Evolutionary conservation across 2,888 invertebrate species (phyloP).

Genomic region (Adela reaumurella): DNA sequence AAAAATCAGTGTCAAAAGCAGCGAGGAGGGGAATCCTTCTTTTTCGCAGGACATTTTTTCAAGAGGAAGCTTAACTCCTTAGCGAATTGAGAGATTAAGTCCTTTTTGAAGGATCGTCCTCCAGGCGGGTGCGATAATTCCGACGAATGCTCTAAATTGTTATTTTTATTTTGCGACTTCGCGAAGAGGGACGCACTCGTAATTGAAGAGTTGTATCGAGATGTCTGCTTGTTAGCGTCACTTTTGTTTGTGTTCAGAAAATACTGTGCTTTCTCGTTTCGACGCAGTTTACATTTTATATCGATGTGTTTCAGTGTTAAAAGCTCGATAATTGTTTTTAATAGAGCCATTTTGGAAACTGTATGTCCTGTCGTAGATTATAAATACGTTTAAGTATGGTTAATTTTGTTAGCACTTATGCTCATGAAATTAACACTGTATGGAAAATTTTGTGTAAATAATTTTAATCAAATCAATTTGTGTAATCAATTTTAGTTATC

Average conservation of each 20-base stretch:
- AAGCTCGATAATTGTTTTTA: too few species aligned
- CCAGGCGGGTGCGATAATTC: slow-evolving; percentile 50
- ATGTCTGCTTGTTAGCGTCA: neutral
- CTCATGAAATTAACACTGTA: too few species aligned
- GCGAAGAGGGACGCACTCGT: neutral
- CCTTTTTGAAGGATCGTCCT: slow-evolving; percentile 58
- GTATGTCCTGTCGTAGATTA: too few species aligned
- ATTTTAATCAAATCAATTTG: too few species aligned
- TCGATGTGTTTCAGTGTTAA: too few species aligned
- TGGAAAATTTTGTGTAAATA: too few species aligned
- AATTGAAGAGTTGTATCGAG: neutral
- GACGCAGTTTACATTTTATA: too few species aligned
- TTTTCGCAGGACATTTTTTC: slow-evolving; percentile 55
- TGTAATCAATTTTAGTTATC: too few species aligned
- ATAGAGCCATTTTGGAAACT: too few species aligned
- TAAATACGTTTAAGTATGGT: too few species aligned
- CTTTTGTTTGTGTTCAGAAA: neutral
- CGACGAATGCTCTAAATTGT: slow-evolving; percentile 53
- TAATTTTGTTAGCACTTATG: too few species aligned
- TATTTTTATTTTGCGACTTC: slow-evolving; percentile 36
- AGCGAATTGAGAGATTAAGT: slow-evolving; percentile 59
- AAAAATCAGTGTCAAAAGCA: slow-evolving; percentile 56
- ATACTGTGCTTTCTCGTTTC: too few species aligned
- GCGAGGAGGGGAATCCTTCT: slow-evolving; percentile 44
- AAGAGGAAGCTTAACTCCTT: slow-evolving; percentile 52